These are phyloP conservation scores for Dunckerocampus dactyliophorus DNA, from an alignment of 2,113 vertebrate species.

Conservation along the genomic window DNA sequence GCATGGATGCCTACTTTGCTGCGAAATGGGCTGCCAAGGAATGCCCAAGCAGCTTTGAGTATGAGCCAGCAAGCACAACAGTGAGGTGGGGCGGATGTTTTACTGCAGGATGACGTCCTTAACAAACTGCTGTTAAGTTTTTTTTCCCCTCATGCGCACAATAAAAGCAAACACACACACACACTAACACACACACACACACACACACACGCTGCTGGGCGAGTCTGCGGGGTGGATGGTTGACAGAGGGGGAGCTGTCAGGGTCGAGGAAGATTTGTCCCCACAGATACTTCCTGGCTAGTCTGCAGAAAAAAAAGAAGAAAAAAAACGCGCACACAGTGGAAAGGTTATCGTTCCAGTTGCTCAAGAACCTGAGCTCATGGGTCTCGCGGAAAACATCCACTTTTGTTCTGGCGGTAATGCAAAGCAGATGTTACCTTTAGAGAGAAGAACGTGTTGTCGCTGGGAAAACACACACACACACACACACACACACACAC, in stretches of 20 bases:
- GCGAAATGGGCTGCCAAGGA: slow-evolving; percentile 61
- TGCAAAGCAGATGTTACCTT: not conserved
- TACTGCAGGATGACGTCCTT: slow-evolving; percentile 18
- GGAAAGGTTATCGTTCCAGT: slow-evolving; percentile 35
- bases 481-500: too few species aligned
- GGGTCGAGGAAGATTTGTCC: slow-evolving; percentile 34
- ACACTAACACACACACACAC: slow-evolving; percentile 52
- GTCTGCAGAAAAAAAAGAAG: slow-evolving; percentile 8
- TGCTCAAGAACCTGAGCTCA: slow-evolving; percentile 13
- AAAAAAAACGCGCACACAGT: not conserved
- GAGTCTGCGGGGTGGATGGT: slow-evolving; percentile 30
- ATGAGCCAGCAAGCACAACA: slow-evolving; percentile 46
- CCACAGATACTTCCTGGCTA: slow-evolving; percentile 41
- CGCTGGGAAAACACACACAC: too few species aligned
- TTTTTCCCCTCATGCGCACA: not conserved
- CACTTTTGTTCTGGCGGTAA: not conserved
- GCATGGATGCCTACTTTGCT: slow-evolving; percentile 32
- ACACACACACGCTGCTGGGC: slow-evolving; percentile 49
- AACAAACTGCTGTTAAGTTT: not conserved
- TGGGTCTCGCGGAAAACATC: not conserved
- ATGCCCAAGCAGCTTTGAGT: slow-evolving; percentile 48
- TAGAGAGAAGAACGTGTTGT: too few species aligned
- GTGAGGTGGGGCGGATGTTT: slow-evolving; percentile 23
- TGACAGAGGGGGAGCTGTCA: slow-evolving; percentile 55
- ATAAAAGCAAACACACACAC: slow-evolving; percentile 4